Percentiles rank a stretch among this genome's conserved stretches.
phyloP scores from a whole-genome alignment of 2,797 vertebrate species.

The Limosa lapponica region DNA sequence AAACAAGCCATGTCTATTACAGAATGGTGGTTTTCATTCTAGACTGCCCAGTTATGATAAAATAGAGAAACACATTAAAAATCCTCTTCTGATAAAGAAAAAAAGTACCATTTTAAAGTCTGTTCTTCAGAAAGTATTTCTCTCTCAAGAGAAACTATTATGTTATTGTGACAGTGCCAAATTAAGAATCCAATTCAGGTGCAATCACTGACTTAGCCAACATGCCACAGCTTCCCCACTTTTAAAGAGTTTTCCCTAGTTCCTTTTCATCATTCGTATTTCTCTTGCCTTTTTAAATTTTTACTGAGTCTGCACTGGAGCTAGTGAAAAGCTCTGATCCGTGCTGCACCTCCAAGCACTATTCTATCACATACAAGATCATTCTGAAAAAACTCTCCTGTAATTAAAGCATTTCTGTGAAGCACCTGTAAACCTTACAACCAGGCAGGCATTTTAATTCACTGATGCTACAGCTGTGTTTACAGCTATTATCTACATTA shows the following conservation, averaged over 20 bases:
- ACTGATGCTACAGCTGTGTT: neutral
- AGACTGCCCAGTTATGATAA: neutral
- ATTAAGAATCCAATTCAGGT: neutral
- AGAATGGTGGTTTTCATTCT: neutral
- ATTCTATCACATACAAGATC: neutral
- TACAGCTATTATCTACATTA: neutral
- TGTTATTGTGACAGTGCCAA: neutral
- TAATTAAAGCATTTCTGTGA: slow-evolving; percentile 18
- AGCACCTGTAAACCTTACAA: neutral
- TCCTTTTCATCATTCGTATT: neutral
- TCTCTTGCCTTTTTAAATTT: slow-evolving; percentile 16
- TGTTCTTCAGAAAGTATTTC: neutral
- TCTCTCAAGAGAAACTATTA: neutral
- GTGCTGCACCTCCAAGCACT: neutral
- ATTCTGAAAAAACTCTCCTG: neutral
- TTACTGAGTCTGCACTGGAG: slow-evolving; percentile 5
- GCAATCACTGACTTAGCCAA: neutral
- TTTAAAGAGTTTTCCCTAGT: neutral
- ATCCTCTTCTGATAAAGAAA: neutral
- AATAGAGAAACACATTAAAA: neutral
- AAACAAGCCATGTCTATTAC: neutral
- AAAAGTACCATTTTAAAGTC: neutral
- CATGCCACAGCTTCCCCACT: neutral
- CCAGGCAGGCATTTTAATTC: neutral
- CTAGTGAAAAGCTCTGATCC: slow-evolving; percentile 7